A percentile compares a stretch with the other conserved stretches of the same genome.
These are phyloP conservation scores for Arion vulgaris DNA, from an alignment of 1,140 invertebrate genomes.

Conservation along the genomic window DNA sequence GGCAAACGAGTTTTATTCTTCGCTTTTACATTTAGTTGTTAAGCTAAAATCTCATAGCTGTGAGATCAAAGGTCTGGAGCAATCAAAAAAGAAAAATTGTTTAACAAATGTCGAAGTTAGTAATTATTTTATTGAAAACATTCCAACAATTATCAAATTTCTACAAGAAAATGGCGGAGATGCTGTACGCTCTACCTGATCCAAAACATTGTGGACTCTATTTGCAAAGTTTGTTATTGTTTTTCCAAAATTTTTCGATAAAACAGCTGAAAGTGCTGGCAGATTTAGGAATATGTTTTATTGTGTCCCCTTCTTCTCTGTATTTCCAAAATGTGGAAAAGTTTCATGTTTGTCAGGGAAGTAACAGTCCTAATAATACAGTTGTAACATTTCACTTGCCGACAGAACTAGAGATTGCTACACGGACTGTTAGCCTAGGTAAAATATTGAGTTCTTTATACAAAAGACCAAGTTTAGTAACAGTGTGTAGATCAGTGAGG, in stretches of 20 bases:
- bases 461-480: conserved; percentile 45
- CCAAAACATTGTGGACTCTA: conserved; percentile 16
- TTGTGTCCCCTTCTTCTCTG: conserved; percentile 49
- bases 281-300: conserved; percentile 57
- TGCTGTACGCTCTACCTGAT: background rate
- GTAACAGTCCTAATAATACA: conserved; percentile 52
- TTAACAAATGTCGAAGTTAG: conserved; percentile 16
- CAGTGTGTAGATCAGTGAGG: conserved; percentile 57
- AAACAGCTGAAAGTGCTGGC: conserved; percentile 38
- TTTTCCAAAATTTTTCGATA: conserved; percentile 31
- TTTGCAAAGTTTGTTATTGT: conserved; percentile 39
- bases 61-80: background rate
- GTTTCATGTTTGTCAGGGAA: conserved; percentile 54
- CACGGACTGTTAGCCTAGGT: conserved; percentile 41
- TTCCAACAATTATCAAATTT: conserved; percentile 1
- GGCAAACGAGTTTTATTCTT: conserved; percentile 44
- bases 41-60: conserved; percentile 26
- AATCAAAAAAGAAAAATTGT: conserved; percentile 3
- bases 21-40: conserved; percentile 37
- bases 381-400: conserved; percentile 54
- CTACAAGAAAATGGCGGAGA: background rate
- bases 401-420: conserved; percentile 42
- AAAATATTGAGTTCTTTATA: conserved; percentile 39
- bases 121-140: conserved; percentile 29
- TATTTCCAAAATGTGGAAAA: conserved; percentile 17